These are phyloP conservation scores for Eremobia ochroleuca DNA, from an alignment of 2,888 invertebrate genomes.

Conservation along the genomic window DNA sequence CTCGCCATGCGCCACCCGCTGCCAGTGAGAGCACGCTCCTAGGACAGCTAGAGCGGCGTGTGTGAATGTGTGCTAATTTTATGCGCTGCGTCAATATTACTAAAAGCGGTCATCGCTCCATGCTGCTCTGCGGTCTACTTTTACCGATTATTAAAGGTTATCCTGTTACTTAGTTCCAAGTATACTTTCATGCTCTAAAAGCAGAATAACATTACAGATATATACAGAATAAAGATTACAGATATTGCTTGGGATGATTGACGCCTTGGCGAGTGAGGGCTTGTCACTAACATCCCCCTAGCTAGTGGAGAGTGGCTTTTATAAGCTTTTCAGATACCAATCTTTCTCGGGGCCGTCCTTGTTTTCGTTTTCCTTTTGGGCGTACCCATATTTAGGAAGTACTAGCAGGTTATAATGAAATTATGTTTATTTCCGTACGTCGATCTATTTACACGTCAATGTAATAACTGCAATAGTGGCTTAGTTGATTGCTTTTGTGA, in stretches of 20 bases:
- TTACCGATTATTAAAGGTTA: not conserved
- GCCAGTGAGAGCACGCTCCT: not conserved
- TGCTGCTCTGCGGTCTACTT: not conserved
- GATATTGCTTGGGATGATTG: not conserved
- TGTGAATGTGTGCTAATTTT: conserved; percentile 41
- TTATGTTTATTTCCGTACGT: not conserved
- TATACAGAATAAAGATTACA: not conserved
- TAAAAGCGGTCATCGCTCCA: conserved; percentile 20
- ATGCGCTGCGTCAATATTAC: conserved; percentile 28
- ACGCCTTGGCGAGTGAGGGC: not conserved
- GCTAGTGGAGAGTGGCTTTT: not conserved
- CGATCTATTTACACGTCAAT: not conserved
- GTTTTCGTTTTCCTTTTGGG: too few species aligned
- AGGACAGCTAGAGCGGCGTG: not conserved
- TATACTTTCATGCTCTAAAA: not conserved
- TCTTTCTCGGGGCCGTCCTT: not conserved
- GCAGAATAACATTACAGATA: not conserved
- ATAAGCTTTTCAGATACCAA: not conserved
- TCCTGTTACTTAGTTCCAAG: conserved; percentile 5
- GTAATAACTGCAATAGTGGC: not conserved
- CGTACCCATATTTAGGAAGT: not conserved
- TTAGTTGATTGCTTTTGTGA: not conserved
- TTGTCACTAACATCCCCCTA: not conserved
- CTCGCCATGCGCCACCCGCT: not conserved
- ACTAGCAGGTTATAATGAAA: not conserved